A percentile compares a stretch with the other conserved stretches of the same genome.
Evolutionary conservation across 2,888 invertebrate species (phyloP).

Genomic region (Megamerina dolium): DNA sequence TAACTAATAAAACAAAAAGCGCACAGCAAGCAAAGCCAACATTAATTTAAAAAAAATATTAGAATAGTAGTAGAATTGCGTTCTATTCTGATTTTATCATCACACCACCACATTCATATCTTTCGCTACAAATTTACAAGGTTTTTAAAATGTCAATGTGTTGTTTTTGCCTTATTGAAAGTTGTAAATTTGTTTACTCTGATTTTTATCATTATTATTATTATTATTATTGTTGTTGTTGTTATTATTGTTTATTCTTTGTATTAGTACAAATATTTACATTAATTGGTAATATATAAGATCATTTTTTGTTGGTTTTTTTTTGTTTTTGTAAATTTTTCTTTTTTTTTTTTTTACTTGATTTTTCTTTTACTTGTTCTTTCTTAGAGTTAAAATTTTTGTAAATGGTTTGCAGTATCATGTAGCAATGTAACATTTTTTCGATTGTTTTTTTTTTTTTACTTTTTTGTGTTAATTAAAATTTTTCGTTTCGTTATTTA

Average conservation of each 20-base stretch:
- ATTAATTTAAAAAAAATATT: too few species aligned
- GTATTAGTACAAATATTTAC: conserved; percentile 35
- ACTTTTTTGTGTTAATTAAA: background rate
- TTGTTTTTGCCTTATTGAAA: background rate
- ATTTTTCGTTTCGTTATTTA: background rate
- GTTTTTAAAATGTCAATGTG: background rate
- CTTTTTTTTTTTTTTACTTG: conserved; percentile 12
- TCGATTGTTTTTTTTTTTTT: background rate
- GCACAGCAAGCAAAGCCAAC: too few species aligned
- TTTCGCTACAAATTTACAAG: too few species aligned
- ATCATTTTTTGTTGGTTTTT: conserved; percentile 7
- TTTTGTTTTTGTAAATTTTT: too few species aligned
- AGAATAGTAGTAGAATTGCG: too few species aligned
- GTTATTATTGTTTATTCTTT: conserved; percentile 12
- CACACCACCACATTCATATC: too few species aligned
- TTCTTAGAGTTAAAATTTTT: conserved; percentile 20
- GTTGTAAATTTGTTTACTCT: conserved; percentile 2
- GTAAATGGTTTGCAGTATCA: conserved; percentile 12
- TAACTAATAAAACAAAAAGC: too few species aligned
- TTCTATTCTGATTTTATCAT: too few species aligned
- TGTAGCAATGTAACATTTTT: conserved; percentile 18
- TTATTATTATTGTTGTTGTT: too few species aligned
- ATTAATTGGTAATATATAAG: conserved; percentile 16
- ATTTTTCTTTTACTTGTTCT: conserved; percentile 6
- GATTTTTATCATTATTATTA: too few species aligned